Evolutionary conservation across 2,888 invertebrate species (phyloP).

Genomic region (Shargacucullia verbasci): DNA sequence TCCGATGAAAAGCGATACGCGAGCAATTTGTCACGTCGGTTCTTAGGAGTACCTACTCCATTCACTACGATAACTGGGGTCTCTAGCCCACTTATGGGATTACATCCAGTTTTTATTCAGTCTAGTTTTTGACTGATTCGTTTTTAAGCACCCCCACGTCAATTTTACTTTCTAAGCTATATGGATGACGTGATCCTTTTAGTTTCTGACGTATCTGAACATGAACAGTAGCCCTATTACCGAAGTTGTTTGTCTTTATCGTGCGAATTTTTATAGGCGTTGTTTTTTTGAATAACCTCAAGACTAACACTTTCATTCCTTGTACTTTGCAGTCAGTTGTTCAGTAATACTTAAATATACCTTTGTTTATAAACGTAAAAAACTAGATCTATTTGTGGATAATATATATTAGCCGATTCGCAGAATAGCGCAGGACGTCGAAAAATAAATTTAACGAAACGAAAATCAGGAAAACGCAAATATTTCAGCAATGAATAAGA

Average conservation of each 20-base stretch:
- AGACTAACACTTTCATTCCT: no score
- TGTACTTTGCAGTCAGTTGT: no score
- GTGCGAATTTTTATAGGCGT: slow-evolving; percentile 1
- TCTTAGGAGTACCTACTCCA: slow-evolving; percentile 57
- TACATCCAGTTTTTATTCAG: slow-evolving; percentile 53
- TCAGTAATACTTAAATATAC: no score
- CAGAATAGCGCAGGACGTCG: no score
- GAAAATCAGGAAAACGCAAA: slow-evolving; percentile 5
- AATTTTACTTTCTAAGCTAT: slow-evolving; percentile 42
- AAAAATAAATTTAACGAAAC: no score
- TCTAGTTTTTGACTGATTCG: slow-evolving; percentile 55
- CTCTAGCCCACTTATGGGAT: slow-evolving; percentile 50
- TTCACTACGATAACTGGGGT: slow-evolving; percentile 45
- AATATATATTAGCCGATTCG: no score
- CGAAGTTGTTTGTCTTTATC: slow-evolving; percentile 11
- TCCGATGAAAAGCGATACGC: slow-evolving; percentile 66
- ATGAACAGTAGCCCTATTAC: slow-evolving; percentile 25
- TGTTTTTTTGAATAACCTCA: background rate
- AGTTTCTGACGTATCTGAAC: slow-evolving; percentile 29
- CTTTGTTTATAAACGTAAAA: no score
- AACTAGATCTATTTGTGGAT: no score
- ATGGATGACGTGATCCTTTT: slow-evolving; percentile 44
- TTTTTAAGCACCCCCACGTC: slow-evolving; percentile 50
- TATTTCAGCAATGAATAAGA: slow-evolving; percentile 7
- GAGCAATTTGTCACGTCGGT: slow-evolving; percentile 70